Conservation (phyloP, 2,113 vertebrate genomes). For the Alectura lathami region DNA sequence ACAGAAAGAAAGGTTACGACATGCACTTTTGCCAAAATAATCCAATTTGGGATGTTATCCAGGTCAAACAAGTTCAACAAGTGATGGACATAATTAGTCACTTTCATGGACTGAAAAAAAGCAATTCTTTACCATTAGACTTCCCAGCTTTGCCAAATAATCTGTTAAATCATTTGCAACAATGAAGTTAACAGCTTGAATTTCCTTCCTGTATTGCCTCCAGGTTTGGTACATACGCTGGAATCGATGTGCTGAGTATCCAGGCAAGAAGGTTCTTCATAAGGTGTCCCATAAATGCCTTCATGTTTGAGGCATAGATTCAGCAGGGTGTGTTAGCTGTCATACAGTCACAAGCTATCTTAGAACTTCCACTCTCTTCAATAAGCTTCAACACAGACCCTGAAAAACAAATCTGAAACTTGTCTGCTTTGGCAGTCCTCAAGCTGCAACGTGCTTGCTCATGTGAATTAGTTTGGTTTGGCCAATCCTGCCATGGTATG, state of each 20-base stretch:
- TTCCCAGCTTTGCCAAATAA: neutral
- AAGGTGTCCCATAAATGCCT: fast-evolving
- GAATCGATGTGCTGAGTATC: neutral
- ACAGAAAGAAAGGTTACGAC: neutral
- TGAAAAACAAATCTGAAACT: neutral
- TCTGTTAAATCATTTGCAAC: neutral
- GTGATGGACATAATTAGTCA: neutral
- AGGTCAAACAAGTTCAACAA: neutral
- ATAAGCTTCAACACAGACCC: neutral
- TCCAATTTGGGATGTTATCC: neutral
- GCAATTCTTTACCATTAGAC: neutral
- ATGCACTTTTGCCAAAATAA: neutral
- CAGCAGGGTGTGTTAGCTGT: neutral
- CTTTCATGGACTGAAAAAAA: neutral
- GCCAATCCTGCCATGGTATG: fast-evolving
- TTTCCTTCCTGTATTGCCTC: neutral
- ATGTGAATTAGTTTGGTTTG: neutral
- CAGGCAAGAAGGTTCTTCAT: neutral
- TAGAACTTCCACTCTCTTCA: neutral
- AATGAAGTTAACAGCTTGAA: neutral
- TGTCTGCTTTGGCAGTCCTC: neutral
- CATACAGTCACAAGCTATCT: neutral
- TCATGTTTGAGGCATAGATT: neutral
- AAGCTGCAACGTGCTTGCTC: neutral
- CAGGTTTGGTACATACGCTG: neutral